Conservation (phyloP, 2,888 invertebrate species). For the Odontothrips loti region DNA sequence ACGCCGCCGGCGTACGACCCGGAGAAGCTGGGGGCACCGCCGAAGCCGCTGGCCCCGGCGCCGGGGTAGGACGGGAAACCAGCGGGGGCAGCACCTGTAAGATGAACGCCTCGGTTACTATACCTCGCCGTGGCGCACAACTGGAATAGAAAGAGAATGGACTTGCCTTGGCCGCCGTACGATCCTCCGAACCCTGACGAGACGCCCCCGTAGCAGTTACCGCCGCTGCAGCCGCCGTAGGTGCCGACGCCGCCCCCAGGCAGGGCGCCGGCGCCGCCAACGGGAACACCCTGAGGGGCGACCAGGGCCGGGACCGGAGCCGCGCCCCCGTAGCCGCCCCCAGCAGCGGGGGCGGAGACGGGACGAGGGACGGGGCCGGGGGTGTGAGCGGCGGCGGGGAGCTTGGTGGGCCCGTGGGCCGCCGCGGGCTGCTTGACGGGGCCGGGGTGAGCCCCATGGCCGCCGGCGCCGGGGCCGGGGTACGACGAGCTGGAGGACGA, state of each 20-base stretch:
- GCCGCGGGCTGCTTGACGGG: not conserved
- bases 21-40: not conserved
- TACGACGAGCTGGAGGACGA: not conserved
- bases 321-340: not conserved
- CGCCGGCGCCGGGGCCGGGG: not conserved
- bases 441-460: not conserved
- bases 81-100: not conserved
- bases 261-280: not conserved
- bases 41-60: not conserved
- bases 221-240: not conserved
- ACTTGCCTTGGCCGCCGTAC: not conserved
- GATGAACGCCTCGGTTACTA: not conserved
- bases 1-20: not conserved
- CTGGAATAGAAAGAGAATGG: not conserved
- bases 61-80: not conserved
- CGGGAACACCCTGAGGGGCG: not conserved
- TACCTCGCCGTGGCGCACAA: not conserved
- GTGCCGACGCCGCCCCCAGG: not conserved
- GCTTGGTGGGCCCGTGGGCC: not conserved
- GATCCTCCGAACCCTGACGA: not conserved
- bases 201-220: not conserved
- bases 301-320: not conserved
- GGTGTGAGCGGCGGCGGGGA: not conserved
- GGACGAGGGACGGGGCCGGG: not conserved
- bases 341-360: not conserved